Evolutionary conservation across 2,888 invertebrate species (phyloP).

Genomic region (Polietes domitor): DNA sequence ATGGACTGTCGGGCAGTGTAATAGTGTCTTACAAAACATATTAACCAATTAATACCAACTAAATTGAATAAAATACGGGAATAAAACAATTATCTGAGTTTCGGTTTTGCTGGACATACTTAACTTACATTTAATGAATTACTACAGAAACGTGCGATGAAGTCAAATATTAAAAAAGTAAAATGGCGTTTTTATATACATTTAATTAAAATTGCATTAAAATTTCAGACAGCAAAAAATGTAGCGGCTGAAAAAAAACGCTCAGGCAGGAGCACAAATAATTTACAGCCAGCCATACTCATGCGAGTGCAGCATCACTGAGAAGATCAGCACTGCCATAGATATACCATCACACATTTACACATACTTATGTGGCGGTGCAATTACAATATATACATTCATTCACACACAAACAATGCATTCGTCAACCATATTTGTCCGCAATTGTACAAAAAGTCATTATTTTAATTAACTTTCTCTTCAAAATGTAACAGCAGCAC

Average conservation of each 20-base stretch:
- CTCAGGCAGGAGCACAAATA: not conserved
- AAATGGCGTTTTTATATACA: conserved; percentile 61
- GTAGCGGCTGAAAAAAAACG: not conserved
- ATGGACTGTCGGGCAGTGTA: no score
- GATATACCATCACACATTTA: not conserved
- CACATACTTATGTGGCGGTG: conserved; percentile 71
- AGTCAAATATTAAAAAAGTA: conserved; percentile 46
- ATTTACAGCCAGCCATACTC: not conserved
- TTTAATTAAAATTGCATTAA: conserved; percentile 76
- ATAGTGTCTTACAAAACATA: no score
- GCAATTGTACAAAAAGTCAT: conserved; percentile 74
- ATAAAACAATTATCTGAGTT: not conserved
- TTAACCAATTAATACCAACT: conserved; percentile 8
- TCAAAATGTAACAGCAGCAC: conserved; percentile 70
- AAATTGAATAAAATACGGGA: not conserved
- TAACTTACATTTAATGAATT: not conserved
- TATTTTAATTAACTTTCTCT: conserved; percentile 80
- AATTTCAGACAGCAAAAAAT: conserved; percentile 40
- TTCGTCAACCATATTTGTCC: conserved; percentile 58
- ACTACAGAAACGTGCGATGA: not conserved
- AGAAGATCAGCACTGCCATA: not conserved
- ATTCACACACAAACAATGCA: conserved; percentile 29
- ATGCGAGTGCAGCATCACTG: no score
- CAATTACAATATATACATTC: not conserved
- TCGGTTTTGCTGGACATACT: not conserved